These are phyloP conservation scores for Pheosia gnoma DNA, from an alignment of 2,888 invertebrate species.

Conservation along the genomic window DNA sequence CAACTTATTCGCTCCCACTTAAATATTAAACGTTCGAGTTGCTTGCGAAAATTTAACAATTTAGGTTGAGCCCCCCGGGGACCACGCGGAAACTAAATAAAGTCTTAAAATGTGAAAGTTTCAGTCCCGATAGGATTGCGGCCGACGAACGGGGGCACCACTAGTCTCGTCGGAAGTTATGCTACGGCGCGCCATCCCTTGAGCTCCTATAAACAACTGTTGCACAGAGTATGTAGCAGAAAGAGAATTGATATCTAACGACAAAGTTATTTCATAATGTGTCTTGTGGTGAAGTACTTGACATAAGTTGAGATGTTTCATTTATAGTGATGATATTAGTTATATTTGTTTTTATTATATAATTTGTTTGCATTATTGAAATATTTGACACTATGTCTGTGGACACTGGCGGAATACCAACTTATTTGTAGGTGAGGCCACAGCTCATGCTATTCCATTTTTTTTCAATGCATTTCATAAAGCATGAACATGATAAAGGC, in stretches of 20 bases:
- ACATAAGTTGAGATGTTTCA: no score
- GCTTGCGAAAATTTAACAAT: conserved; percentile 66
- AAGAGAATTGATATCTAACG: conserved; percentile 15
- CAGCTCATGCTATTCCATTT: no score
- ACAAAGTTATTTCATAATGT: not conserved
- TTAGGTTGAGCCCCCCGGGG: conserved; percentile 51
- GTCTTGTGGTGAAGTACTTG: no score
- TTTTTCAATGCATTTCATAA: no score
- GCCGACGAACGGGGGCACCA: conserved; percentile 31
- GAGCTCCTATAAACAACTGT: conserved; percentile 38
- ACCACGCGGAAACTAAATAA: conserved; percentile 58
- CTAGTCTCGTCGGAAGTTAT: conserved; percentile 53
- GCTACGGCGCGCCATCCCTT: conserved; percentile 44
- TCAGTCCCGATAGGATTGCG: conserved; percentile 53
- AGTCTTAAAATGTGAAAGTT: conserved; percentile 75
- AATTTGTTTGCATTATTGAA: no score
- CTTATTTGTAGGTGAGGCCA: no score
- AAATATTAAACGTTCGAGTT: conserved; percentile 30
- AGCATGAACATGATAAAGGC: no score
- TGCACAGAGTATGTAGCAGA: conserved; percentile 32
- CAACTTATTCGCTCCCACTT: conserved; percentile 32
- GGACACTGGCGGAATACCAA: no score
- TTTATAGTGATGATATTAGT: not conserved
- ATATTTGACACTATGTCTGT: no score
- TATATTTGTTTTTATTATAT: no score